Evolutionary conservation across 2,797 vertebrate species (phyloP).

Genomic region (Hirundo rustica): DNA sequence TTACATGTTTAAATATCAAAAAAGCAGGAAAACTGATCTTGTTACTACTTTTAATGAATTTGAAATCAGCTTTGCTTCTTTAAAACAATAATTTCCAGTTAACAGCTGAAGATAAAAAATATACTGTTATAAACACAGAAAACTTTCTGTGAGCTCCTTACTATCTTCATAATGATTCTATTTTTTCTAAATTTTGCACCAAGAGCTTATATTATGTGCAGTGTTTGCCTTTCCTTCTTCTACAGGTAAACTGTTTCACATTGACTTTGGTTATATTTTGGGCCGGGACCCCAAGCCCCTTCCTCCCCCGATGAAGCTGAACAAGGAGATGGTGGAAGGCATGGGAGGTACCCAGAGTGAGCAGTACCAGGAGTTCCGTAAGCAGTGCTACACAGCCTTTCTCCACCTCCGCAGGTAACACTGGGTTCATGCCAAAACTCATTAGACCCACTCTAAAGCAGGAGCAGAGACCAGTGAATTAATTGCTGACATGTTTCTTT

Average conservation of each 20-base stretch:
- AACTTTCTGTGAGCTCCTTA: not conserved
- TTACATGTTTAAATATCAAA: not conserved
- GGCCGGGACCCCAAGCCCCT: conserved; percentile 96
- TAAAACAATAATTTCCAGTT: not conserved
- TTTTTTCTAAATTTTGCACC: not conserved
- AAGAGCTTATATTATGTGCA: not conserved
- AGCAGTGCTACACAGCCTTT: conserved; percentile 98
- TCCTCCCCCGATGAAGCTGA: conserved; percentile 98
- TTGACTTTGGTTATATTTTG: conserved; percentile 98
- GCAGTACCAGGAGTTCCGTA: conserved; percentile 98
- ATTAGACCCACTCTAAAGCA: not conserved
- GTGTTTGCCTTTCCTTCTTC: not conserved
- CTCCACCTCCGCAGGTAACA: conserved; percentile 91
- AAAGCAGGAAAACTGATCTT: not conserved
- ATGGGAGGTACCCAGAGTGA: conserved; percentile 99
- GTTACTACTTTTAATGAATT: not conserved
- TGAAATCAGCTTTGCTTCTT: not conserved
- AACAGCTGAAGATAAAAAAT: not conserved
- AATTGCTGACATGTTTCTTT: not conserved
- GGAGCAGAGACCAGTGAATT: not conserved
- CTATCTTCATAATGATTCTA: not conserved
- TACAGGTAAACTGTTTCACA: conserved; percentile 95
- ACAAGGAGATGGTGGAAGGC: conserved; percentile 99
- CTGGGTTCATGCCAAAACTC: not conserved
- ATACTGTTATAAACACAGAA: not conserved